Evolutionary conservation across 64 coral and sea anemone species (phyloP).

Genomic region (Porites lutea): DNA sequence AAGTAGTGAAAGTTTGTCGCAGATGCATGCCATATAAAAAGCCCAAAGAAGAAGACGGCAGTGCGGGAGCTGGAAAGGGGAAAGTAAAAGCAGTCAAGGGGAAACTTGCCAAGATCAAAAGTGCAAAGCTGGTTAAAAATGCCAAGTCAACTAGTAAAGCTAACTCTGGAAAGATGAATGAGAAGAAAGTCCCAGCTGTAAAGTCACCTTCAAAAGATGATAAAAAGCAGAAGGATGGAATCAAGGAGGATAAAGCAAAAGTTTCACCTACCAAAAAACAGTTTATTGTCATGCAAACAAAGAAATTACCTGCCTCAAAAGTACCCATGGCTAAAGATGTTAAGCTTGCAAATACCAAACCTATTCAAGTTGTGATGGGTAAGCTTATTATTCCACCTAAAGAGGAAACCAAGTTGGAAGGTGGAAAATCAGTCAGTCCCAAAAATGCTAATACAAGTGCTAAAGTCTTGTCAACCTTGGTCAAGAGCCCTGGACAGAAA

Average conservation of each 20-base stretch:
- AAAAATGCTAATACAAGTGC: background rate
- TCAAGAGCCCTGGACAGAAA: background rate
- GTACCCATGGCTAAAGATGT: background rate
- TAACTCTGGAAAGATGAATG: constrained; percentile 18
- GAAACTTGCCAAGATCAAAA: constrained; percentile 52
- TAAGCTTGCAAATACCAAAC: background rate
- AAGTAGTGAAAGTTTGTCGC: constrained; percentile 88
- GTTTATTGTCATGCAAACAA: background rate
- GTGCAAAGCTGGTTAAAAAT: constrained; percentile 55
- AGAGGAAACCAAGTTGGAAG: background rate
- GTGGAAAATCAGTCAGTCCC: background rate
- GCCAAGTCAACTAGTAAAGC: constrained; percentile 48
- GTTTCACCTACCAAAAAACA: constrained; percentile 9
- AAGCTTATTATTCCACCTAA: background rate
- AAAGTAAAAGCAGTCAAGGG: constrained; percentile 47
- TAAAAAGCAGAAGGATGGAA: constrained; percentile 53
- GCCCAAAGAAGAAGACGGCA: constrained; percentile 64
- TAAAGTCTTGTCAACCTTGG: background rate
- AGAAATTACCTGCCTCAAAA: constrained; percentile 1
- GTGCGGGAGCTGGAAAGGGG: constrained; percentile 24
- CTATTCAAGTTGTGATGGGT: background rate
- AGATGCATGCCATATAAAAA: constrained; percentile 95
- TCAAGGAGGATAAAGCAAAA: constrained; percentile 45
- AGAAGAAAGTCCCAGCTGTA: constrained; percentile 13
- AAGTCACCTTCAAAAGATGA: constrained; percentile 41